Base-by-base conservation (phyloP, 2,888 invertebrate genomes). In the Ellobium chinense region DNA sequence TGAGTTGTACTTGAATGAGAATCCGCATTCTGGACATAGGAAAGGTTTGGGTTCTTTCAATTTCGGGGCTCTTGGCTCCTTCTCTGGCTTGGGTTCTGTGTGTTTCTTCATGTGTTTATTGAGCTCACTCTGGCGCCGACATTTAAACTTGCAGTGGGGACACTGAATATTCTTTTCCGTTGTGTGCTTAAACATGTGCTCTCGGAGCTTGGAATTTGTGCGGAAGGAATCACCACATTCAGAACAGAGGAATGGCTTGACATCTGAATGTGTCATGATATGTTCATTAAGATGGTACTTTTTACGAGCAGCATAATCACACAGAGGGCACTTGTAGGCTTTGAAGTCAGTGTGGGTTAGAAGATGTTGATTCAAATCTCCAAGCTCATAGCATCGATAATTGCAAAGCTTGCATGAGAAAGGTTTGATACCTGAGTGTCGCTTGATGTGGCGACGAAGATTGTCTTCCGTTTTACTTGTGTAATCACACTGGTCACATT, bases 221-320 rank as follows among this genome's bases (percentile, higher is more conserved):
- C 70, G 70, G 21, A 70, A 56, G 70, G 70, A 70, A 14, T 70
- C 70, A 3, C 70, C 70, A n/a, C 70, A 70, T n/a, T 70, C 70
- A n/a, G 70, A 54, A 27, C 70, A 70, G 18, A 70, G 70, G 31
- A 70, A 70, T 21, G 70, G 56, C 29, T 46, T 70, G n/a, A 31
- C 27, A 21, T 70, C 29, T n/a, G 70, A 70, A n/a, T 70, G 70
- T 2, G 31, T 70, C 70, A 70, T 39, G 14, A 70, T 54, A 27
- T 70, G 70, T n/a, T 70, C 70, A 29, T 70, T 70, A 4, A 70
- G 56, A 46, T 70, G 70, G 34, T 70, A 70, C 27, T 56, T 70
- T 29, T 70, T 70, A 1, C 70, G 54, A 70, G 70, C 70, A 31
- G 70, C 54, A 70, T 70, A 70, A 36, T 70, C 56, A 31, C 70